phyloP scores from a whole-genome alignment of 2,113 vertebrate genomes.

The Hippopotamus amphibius region DNA sequence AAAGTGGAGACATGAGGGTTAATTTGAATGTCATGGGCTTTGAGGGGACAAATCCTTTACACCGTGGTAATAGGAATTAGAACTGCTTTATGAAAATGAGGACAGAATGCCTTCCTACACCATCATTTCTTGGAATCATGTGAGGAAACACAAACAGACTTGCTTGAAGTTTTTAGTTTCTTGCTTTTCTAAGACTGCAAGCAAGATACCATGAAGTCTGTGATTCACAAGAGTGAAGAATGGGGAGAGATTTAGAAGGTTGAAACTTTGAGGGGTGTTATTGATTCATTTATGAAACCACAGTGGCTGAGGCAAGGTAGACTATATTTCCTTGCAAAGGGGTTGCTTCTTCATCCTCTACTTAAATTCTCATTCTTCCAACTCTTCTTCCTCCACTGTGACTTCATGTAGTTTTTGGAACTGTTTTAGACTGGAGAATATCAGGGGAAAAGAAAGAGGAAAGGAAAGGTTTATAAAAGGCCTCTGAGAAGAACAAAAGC shows the following conservation, averaged over 20 bases:
- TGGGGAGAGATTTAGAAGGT: background rate
- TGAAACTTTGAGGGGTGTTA: background rate
- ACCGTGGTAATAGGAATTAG: background rate
- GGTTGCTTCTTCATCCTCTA: background rate
- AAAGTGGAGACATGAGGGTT: background rate
- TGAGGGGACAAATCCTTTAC: background rate
- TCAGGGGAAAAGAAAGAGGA: background rate
- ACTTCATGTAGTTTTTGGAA: background rate
- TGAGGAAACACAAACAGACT: background rate
- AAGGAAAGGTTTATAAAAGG: slow-evolving; percentile 5
- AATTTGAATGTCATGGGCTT: background rate
- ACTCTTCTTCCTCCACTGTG: background rate
- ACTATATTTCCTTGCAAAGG: background rate
- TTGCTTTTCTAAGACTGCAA: background rate
- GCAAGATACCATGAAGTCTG: background rate
- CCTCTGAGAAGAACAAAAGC: background rate
- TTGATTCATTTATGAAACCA: background rate
- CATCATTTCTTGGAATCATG: background rate
- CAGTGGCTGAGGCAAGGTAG: background rate
- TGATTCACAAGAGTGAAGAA: background rate
- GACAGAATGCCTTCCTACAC: background rate
- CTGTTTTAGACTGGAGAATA: background rate
- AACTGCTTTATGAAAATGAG: background rate
- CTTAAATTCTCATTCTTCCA: background rate
- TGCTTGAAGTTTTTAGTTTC: background rate